These are phyloP conservation scores for Drosophila tropicalis DNA, from an alignment of 1,140 invertebrate species.

Conservation along the genomic window DNA sequence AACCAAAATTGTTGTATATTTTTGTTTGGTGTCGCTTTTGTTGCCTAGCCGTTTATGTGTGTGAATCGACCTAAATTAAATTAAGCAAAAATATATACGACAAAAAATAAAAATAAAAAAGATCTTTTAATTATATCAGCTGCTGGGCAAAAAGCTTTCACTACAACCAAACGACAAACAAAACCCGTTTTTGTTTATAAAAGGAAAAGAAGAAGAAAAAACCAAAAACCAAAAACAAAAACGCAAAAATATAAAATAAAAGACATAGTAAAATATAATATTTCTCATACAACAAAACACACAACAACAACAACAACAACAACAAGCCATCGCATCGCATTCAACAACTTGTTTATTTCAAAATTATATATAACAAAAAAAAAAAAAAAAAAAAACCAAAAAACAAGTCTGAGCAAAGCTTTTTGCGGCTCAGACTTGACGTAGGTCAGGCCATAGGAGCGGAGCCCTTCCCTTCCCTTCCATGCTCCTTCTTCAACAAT, in stretches of 20 bases:
- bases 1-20: constrained; percentile 5
- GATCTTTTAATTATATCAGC: constrained; percentile 57
- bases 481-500: neutral
- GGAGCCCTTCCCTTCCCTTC: neutral
- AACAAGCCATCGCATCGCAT: constrained; percentile 62
- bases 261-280: constrained; percentile 77
- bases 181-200: constrained; percentile 67
- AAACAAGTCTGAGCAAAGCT: constrained; percentile 72
- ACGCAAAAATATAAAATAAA: constrained; percentile 39
- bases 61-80: constrained; percentile 67
- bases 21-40: constrained; percentile 14
- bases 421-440: constrained; percentile 65
- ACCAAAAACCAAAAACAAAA: constrained; percentile 1
- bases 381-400: constrained; percentile 59
- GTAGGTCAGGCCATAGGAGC: constrained; percentile 66
- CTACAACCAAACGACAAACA: constrained; percentile 47
- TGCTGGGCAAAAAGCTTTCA: constrained; percentile 73
- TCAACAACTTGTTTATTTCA: constrained; percentile 82
- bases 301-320: constrained; percentile 10
- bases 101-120: constrained; percentile 32
- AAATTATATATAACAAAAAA: constrained; percentile 70
- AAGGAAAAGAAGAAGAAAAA: constrained; percentile 35
- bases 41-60: constrained; percentile 13
- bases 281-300: constrained; percentile 28
- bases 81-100: constrained; percentile 25